Evolutionary conservation across 2,113 vertebrate genomes (phyloP).

Genomic region (Octodon degus): DNA sequence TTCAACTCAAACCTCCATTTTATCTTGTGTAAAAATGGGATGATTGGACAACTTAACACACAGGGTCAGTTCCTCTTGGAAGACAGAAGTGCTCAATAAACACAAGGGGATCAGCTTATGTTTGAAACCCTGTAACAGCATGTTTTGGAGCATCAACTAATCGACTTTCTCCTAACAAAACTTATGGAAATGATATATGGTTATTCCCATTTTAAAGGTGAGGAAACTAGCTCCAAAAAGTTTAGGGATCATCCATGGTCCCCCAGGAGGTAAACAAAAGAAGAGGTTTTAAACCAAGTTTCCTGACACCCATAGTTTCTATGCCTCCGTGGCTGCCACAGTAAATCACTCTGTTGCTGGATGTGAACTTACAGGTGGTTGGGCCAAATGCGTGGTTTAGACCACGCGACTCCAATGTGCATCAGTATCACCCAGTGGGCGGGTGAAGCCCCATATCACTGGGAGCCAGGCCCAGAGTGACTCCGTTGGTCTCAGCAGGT

Average conservation of each 20-base stretch:
- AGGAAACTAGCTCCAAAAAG: not conserved
- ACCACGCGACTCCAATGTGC: not conserved
- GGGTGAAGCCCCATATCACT: too few species aligned
- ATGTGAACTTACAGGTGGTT: accelerated
- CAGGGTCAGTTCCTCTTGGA: not conserved
- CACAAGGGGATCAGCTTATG: accelerated
- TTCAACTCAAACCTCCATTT: not conserved
- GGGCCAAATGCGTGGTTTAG: accelerated
- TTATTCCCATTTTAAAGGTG: not conserved
- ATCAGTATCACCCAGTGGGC: not conserved
- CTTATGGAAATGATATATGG: not conserved
- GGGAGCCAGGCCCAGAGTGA: not conserved
- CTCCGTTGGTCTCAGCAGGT: not conserved
- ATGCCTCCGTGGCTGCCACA: not conserved
- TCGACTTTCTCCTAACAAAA: not conserved
- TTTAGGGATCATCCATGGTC: not conserved
- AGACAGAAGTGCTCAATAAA: not conserved
- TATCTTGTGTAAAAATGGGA: not conserved
- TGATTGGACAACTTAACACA: not conserved
- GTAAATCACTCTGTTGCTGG: not conserved
- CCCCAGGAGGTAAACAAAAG: not conserved
- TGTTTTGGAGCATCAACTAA: not conserved
- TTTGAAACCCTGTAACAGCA: not conserved
- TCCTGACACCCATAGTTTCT: accelerated
- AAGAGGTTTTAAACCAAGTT: not conserved